A percentile compares a stretch with the other conserved stretches of the same genome.
Conservation (phyloP, 2,797 vertebrate genomes). For the Trichosurus vulpecula region DNA sequence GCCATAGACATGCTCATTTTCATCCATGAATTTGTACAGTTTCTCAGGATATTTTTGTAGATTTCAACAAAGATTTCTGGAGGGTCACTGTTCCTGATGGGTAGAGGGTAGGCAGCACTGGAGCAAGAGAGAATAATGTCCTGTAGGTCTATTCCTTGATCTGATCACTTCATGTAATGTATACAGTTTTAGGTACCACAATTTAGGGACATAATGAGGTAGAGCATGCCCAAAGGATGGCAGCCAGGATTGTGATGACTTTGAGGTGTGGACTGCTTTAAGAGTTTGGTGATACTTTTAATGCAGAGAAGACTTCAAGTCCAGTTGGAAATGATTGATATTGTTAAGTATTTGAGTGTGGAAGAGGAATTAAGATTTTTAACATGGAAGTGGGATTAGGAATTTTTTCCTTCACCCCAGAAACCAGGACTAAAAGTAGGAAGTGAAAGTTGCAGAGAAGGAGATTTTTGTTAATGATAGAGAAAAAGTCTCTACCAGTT, state of each 20-base stretch:
- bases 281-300: background rate
- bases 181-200: background rate
- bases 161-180: background rate
- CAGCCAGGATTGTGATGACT: too few species aligned
- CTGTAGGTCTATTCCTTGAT: background rate
- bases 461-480: background rate
- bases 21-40: background rate
- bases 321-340: background rate
- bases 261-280: background rate
- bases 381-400: background rate
- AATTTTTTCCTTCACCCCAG: background rate
- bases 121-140: background rate
- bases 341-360: background rate
- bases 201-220: background rate
- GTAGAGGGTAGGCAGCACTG: background rate
- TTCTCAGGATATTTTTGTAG: background rate
- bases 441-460: background rate
- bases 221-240: background rate
- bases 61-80: background rate
- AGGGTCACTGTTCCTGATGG: background rate
- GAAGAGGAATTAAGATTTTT: background rate
- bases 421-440: background rate
- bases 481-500: background rate
- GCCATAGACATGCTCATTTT: background rate
- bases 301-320: background rate